phyloP scores from a whole-genome alignment of 2,888 invertebrate genomes.

The Leptinotarsa juncta region DNA sequence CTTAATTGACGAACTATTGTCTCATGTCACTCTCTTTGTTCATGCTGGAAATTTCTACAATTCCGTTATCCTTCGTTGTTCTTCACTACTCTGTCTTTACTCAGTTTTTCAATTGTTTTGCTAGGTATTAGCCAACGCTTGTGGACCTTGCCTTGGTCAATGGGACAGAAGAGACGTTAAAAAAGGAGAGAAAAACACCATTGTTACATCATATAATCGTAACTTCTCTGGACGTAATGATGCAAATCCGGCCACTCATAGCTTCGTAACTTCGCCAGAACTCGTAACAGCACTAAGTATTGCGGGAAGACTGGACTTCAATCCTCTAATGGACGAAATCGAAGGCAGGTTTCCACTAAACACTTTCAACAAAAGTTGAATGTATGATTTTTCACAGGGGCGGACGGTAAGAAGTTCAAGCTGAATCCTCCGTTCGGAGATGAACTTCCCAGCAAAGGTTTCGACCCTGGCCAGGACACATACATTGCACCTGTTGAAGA shows the following conservation, averaged over 20 bases:
- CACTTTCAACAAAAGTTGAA: neutral
- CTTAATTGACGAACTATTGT: too few species aligned
- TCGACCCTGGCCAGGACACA: conserved; percentile 97
- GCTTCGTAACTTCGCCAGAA: conserved; percentile 98
- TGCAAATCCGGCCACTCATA: conserved; percentile 98
- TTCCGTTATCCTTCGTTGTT: too few species aligned
- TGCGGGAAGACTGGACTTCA: conserved; percentile 89
- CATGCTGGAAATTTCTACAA: too few species aligned
- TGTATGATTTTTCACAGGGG: conserved; percentile 56
- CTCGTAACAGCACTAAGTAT: conserved; percentile 95
- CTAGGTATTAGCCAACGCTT: conserved; percentile 94
- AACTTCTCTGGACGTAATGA: conserved; percentile 99
- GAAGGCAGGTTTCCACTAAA: conserved; percentile 70
- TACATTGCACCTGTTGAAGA: conserved; percentile 90
- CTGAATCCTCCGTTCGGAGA: conserved; percentile 88
- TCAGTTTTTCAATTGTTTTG: conserved; percentile 10
- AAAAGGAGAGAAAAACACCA: conserved; percentile 99
- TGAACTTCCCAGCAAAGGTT: conserved; percentile 92
- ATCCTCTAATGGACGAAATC: conserved; percentile 89
- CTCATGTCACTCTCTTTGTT: too few species aligned
- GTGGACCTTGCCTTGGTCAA: conserved; percentile 99
- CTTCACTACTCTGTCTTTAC: too few species aligned
- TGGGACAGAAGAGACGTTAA: conserved; percentile 98
- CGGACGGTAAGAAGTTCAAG: conserved; percentile 89
- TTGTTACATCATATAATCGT: conserved; percentile 98